Evolutionary conservation across 1,140 invertebrate genomes (phyloP), one percentile per base, ranked within the genome.

Genomic region (Neoseiulus cucumeris): DNA sequence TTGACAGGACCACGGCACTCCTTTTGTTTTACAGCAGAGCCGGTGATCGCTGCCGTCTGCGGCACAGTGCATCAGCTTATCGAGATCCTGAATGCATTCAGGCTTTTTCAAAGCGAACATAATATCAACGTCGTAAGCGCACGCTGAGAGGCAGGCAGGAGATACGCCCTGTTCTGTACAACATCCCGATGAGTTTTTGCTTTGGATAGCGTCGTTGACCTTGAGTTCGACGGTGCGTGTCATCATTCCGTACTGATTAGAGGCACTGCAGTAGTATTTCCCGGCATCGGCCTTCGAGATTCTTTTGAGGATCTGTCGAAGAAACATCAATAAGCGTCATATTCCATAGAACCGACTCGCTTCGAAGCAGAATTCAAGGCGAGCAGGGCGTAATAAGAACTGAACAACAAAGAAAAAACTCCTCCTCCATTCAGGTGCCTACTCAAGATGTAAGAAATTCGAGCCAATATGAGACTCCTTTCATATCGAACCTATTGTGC

Each of bases 61-160:
- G 1, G 85, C 85, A 71, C 87, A 89, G 71, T 83, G 83, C 85
- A 89, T 87, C 18, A 89, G 76, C 71, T 89, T 89, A 73, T 87
- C 83, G 70, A 89, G 85, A 73, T 89, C 86, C 44, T 81, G 79
- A 68, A 87, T 82, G 73, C 87, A 89, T 71, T 86, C 82, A 0
- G 84, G 83, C 44, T 81, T 80, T 74, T 86, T 82, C 71, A 87
- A 83, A 39, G 87, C 84, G 33, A 82, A 80, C 70, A 88, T 85
- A 70, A 89, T 85, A 73, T 88, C 85, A 45, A 89, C 75, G 73
- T 85, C 85, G 74, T 86, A 85, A 30, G 81, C 81, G 75, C 87
- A 89, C 2, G 86, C 85, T 71, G 85, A 84, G 75, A 85, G 83
- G 72, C 87, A 89, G 0, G 77, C 70, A 0, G 81, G 75, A 0